Conservation (phyloP, 2,888 invertebrate genomes). For the Anarsia innoxiella region DNA sequence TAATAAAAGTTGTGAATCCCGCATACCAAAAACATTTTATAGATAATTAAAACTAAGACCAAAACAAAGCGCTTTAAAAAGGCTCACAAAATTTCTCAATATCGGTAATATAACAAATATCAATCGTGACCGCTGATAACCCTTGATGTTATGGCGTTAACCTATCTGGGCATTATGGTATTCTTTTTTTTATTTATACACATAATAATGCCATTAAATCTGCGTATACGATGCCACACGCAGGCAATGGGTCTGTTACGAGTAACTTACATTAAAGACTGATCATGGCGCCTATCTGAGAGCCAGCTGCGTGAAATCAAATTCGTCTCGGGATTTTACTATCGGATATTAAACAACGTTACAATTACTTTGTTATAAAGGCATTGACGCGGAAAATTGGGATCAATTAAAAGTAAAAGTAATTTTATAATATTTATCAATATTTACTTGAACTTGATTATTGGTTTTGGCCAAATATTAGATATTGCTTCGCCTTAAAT, state of each 20-base stretch:
- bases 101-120: conserved; percentile 13
- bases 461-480: no score
- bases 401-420: no score
- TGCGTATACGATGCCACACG: conserved; percentile 40
- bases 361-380: conserved; percentile 28
- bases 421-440: no score
- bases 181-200: conserved; percentile 4
- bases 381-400: no score
- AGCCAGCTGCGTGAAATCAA: conserved; percentile 39
- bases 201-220: conserved; percentile 24
- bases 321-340: conserved; percentile 49
- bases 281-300: conserved; percentile 2
- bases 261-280: no score
- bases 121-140: not conserved
- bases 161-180: not conserved
- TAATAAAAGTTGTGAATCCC: no score
- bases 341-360: conserved; percentile 45
- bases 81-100: conserved; percentile 16
- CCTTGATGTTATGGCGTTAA: not conserved
- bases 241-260: conserved; percentile 15
- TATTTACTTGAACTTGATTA: no score
- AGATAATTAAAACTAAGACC: no score
- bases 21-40: no score
- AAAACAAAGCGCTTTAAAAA: no score
- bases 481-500: no score